Evolutionary conservation across 2,797 vertebrate species (phyloP).

Genomic region (Lepilemur septentrionalis): DNA sequence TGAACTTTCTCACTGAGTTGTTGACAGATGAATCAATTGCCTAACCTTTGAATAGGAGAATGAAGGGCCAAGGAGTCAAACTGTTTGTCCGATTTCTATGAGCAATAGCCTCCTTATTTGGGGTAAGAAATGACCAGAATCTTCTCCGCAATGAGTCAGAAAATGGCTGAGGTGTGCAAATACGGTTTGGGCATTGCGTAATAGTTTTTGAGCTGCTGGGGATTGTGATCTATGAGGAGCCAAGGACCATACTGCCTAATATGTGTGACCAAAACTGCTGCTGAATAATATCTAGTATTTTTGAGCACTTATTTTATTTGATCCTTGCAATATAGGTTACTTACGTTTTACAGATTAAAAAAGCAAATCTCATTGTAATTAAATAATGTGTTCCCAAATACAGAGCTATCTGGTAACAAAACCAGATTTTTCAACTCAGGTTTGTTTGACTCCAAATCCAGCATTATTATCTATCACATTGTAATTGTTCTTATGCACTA

Average conservation of each 20-base stretch:
- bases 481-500: background rate
- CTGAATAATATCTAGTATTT: background rate
- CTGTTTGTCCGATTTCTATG: background rate
- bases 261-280: background rate
- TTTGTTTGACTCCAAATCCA: background rate
- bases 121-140: background rate
- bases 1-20: background rate
- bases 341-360: background rate
- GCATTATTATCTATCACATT: background rate
- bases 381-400: background rate
- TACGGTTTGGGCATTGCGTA: background rate
- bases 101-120: background rate
- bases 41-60: conserved; percentile 21
- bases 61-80: background rate
- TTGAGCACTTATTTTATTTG: background rate
- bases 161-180: background rate
- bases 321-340: background rate
- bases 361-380: background rate
- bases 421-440: background rate
- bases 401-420: background rate
- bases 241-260: background rate
- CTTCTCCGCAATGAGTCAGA: background rate
- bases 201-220: background rate
- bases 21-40: background rate
- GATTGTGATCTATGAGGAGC: background rate